Conservation (phyloP, 2,797 vertebrate genomes). For the Smutsia gigantea region DNA sequence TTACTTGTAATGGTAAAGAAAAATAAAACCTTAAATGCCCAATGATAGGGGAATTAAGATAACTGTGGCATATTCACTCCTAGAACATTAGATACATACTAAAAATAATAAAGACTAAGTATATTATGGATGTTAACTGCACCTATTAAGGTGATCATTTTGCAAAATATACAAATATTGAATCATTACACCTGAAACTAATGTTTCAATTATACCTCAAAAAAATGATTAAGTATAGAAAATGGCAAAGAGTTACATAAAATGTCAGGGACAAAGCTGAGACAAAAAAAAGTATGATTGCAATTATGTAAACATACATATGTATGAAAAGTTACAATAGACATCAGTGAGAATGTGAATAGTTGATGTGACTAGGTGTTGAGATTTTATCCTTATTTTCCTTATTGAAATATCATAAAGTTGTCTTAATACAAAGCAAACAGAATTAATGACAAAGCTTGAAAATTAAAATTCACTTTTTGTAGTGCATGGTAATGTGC, state of each 20-base stretch:
- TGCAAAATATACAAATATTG: neutral
- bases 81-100: neutral
- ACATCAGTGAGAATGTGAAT: neutral
- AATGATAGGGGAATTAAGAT: neutral
- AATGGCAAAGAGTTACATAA: neutral
- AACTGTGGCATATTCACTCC: neutral
- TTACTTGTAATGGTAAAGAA: slow-evolving; percentile 45
- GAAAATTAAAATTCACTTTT: neutral
- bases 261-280: neutral
- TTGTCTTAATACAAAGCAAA: neutral
- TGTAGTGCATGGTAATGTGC: neutral
- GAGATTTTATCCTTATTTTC: neutral
- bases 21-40: slow-evolving; percentile 30
- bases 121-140: neutral
- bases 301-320: neutral
- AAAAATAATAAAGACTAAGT: neutral
- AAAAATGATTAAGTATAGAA: neutral
- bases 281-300: neutral
- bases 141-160: neutral
- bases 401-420: neutral
- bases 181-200: neutral
- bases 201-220: neutral
- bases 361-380: neutral
- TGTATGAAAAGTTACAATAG: neutral
- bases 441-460: neutral